Conservation (phyloP, 2,113 vertebrate genomes). For the Octodon degus region DNA sequence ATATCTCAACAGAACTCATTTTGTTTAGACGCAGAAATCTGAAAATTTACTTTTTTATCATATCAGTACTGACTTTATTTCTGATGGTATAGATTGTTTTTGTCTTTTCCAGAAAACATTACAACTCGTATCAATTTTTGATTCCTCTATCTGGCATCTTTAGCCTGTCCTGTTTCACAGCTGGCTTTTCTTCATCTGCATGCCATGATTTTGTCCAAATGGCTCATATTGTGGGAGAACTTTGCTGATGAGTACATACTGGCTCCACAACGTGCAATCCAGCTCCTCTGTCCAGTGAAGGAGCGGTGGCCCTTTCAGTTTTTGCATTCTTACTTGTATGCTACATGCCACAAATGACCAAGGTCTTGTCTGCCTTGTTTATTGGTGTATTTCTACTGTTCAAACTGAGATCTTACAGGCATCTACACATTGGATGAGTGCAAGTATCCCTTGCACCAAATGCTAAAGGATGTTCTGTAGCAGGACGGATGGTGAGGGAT, state of each 20-base stretch:
- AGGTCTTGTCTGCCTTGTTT: background rate
- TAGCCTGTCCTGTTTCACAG: background rate
- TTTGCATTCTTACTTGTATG: background rate
- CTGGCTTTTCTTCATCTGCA: background rate
- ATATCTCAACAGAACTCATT: background rate
- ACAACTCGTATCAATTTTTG: background rate
- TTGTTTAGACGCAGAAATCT: background rate
- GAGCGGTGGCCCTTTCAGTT: background rate
- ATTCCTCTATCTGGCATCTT: background rate
- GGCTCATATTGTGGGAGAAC: background rate
- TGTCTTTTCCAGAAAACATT: background rate
- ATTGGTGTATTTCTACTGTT: too few species aligned
- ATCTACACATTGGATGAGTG: background rate
- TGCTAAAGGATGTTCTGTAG: background rate
- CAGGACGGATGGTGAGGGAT: accelerated
- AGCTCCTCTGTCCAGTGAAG: background rate
- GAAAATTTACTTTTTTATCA: background rate
- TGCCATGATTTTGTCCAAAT: background rate
- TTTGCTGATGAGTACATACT: background rate
- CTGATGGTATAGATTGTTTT: background rate
- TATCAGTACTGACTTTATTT: background rate
- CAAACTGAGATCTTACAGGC: background rate
- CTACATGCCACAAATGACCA: background rate
- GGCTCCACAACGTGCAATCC: background rate
- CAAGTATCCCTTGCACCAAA: background rate